Base-by-base conservation (phyloP, 2,797 vertebrate species). In the Denticeps clupeoides region DNA sequence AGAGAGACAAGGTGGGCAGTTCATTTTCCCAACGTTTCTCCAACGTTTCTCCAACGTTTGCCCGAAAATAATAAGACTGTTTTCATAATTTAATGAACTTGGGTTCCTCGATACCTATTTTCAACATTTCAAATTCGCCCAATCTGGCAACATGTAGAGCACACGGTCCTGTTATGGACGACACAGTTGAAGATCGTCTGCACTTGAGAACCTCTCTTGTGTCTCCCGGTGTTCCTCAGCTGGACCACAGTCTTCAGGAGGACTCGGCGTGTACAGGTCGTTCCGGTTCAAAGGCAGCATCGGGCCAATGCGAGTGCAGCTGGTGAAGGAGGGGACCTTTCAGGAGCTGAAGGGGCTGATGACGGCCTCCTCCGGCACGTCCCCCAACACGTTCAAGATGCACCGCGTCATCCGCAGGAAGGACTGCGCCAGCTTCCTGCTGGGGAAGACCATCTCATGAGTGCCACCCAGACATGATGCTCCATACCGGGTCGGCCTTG, bases 211-310 rank as follows among this genome's bases (percentile, higher is more conserved):
- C 22, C 31, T 8, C 4, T n/a, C 7, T 1, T 42, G 16, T 19
- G 21, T 84, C 51, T 67, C n/a, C n/a, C n/a, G n/a, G n/a, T n/a
- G n/a, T n/a, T n/a, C n/a, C n/a, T 11, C n/a, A 38, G 93, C 60
- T 97, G 73, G 93, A 97, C 63, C 65, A 74, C 56, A 84, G 84
- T 53, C 89, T 97, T 16, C 92, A 97, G 74, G 84, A 87, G 55
- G 77, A 76, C 66, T 91, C 87, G 0, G 67, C 0, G 13, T 72
- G 55, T 97, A 97, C 65, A 90, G 81, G 63, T 89, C 85, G 1
- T 88, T 89, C 67, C 82, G 92, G 18, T 79, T 81, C 67, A 83
- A 89, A 63, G 93, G 93, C 69, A 97, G 92, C 65, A 86, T 96
- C 1, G 89, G 92, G 23, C 81, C 89, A 12, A 84, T 89, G 76